Conservation (phyloP, 1,140 invertebrate genomes). For the Daktulosphaira vitifoliae region DNA sequence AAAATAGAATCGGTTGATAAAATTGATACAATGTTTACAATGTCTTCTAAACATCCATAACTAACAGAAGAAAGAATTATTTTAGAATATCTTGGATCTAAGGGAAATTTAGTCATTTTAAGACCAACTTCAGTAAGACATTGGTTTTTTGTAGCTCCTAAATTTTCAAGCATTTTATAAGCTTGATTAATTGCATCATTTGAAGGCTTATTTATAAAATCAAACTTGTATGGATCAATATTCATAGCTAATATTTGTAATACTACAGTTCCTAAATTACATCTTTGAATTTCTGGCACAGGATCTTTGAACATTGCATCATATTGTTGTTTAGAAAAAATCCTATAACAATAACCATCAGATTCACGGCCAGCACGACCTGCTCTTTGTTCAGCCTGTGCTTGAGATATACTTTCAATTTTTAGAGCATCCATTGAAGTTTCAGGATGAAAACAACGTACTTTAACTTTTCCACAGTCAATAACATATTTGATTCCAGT, state of each 20-base stretch:
- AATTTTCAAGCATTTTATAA: slow-evolving; percentile 58
- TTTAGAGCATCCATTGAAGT: slow-evolving; percentile 78
- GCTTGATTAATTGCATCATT: slow-evolving; percentile 52
- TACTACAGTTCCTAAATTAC: slow-evolving; percentile 63
- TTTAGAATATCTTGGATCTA: slow-evolving; percentile 85
- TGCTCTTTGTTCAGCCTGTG: slow-evolving; percentile 83
- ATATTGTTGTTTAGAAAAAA: slow-evolving; percentile 66
- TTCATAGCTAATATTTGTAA: slow-evolving; percentile 78
- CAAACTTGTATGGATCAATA: slow-evolving; percentile 71
- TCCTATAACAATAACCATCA: slow-evolving; percentile 72
- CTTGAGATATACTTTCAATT: slow-evolving; percentile 76
- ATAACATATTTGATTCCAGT: slow-evolving; percentile 87
- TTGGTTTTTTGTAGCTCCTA: slow-evolving; percentile 61
- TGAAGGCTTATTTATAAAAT: slow-evolving; percentile 82
- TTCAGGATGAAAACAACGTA: slow-evolving; percentile 63
- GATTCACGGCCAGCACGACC: slow-evolving; percentile 83
- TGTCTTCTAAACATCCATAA: slow-evolving; percentile 78
- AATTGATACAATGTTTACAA: slow-evolving; percentile 58
- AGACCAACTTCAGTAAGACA: slow-evolving; percentile 68
- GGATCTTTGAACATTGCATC: slow-evolving; percentile 59
- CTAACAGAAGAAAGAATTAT: slow-evolving; percentile 67
- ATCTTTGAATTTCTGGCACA: slow-evolving; percentile 78
- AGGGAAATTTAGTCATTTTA: slow-evolving; percentile 81
- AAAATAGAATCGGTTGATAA: slow-evolving; percentile 60
- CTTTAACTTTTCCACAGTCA: slow-evolving; percentile 89